Base-by-base conservation (phyloP, 2,113 vertebrate genomes). In the Syrrhaptes paradoxus region DNA sequence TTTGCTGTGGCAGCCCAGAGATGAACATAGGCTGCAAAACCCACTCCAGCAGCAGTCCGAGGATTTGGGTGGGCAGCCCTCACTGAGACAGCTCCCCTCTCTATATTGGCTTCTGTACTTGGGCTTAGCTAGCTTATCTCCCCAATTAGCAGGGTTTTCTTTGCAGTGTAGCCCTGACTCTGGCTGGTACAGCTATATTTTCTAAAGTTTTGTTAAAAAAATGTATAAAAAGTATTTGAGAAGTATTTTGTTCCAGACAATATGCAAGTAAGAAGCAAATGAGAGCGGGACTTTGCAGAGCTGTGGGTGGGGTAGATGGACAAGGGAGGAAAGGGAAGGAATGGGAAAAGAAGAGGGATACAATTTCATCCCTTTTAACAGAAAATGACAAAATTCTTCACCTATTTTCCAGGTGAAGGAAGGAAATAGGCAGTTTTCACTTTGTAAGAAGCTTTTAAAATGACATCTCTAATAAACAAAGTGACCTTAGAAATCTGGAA, bases 391-490 rank as follows among this genome's bases (percentile, higher is more conserved):
- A 75, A 55, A 49, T 75, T 94, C 34, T 86, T 88, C 70, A 74
- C 36, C 13, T 4, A 5, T 81, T 86, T 91, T 78, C 52, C 46
- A 62, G 49, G 11, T 46, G 19, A 85, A 90, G 83, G 70, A 59
- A 68, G 46, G 31, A 61, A 95, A 90, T 58, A 26, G n/a, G 21
- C 49, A 57, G 25, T 78, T 93, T 95, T 86, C 66, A 76, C 58
- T 58, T 49, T 76, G n/a, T 25, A 79, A 28, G 17, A 75, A 52
- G 79, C 87, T 96, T 95, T 94, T 90, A 80, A 96, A 86, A 90
- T 92, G 65, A 84, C 84, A 92, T 58, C 63, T 52, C 90, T 55
- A 90, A 93, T 92, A 72, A 91, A 57, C 22, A 75, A 74, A 87
- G 46, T 78, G 72, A 94, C 52, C 52, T 74, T 52, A 59, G 48